Base-by-base conservation (phyloP, 2,797 vertebrate species). In the Kryptopterus vitreolus region DNA sequence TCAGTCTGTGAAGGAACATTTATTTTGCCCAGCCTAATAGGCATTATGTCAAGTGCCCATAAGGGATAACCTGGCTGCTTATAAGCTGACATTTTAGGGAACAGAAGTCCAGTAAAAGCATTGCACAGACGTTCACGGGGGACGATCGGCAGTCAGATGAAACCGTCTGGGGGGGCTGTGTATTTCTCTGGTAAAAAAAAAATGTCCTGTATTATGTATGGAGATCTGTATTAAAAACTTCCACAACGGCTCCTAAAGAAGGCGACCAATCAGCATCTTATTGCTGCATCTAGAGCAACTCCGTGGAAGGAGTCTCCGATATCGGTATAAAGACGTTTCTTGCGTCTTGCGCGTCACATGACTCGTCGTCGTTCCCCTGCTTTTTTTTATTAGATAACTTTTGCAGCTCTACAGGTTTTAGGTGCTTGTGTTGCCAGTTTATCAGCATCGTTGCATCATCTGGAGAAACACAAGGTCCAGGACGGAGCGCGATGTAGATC, bases 361-460 rank as follows among this genome's bases (percentile, higher is more conserved):
- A n/a, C n/a, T n/a, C n/a, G 15, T 9, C 48, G 15, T 31, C 16
- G 4, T 15, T 6, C 10, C 26, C 24, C n/a, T 2, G 12, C 24
- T 59, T 5, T 70, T 48, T 7, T 50, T 69, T 29, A 31, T 26
- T 70, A 16, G 1, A 22, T n/a, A n/a, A 52, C 48, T 11, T 72
- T 35, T 52, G 0, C 1, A 58, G 33, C 33, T 58, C 71, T 35
- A 53, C 46, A 71, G 52, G 52, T 38, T 73, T 38, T 10, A 10
- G 13, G 11, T 57, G 35, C 18, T 24, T 38, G 38, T 68, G 57
- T 83, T 83, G 66, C 83, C 73, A 58, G 38, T 22, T 71, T 86
- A 65, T 62, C 80, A 66, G 82, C 84, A 84, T 80, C 15, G 9
- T 88, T 88, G 78, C 84, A 86, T 83, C 86, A 87, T 73, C 15